phyloP scores from a whole-genome alignment of 2,113 vertebrate genomes.

The Riparia riparia region DNA sequence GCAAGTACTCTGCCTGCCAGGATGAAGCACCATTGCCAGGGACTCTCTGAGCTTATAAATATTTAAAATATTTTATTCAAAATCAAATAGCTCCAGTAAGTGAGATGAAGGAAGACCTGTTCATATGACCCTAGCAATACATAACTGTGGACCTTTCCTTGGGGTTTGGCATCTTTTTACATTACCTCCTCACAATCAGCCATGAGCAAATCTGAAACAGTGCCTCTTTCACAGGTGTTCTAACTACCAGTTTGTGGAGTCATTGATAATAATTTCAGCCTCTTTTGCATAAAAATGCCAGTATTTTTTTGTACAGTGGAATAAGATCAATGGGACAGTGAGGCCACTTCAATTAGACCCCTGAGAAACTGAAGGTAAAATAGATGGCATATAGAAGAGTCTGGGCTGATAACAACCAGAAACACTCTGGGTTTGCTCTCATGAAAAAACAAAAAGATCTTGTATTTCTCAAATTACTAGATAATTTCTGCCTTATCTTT shows the following conservation, averaged over 20 bases:
- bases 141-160: not conserved
- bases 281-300: not conserved
- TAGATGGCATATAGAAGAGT: not conserved
- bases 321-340: not conserved
- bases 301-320: not conserved
- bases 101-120: not conserved
- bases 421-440: not conserved
- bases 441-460: not conserved
- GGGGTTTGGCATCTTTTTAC: not conserved
- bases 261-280: not conserved
- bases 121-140: not conserved
- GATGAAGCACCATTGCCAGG: not conserved
- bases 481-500: not conserved
- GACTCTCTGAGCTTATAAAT: not conserved
- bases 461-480: not conserved
- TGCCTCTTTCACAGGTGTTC: not conserved
- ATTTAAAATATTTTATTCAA: slow-evolving; percentile 30
- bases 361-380: not conserved
- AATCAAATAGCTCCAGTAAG: slow-evolving; percentile 3
- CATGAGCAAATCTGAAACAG: not conserved
- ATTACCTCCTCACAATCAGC: not conserved
- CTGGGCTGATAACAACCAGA: not conserved
- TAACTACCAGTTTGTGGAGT: not conserved
- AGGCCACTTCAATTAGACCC: not conserved
- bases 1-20: not conserved